Base-by-base conservation (phyloP, 2,888 invertebrate genomes). In the Baccha elongata region DNA sequence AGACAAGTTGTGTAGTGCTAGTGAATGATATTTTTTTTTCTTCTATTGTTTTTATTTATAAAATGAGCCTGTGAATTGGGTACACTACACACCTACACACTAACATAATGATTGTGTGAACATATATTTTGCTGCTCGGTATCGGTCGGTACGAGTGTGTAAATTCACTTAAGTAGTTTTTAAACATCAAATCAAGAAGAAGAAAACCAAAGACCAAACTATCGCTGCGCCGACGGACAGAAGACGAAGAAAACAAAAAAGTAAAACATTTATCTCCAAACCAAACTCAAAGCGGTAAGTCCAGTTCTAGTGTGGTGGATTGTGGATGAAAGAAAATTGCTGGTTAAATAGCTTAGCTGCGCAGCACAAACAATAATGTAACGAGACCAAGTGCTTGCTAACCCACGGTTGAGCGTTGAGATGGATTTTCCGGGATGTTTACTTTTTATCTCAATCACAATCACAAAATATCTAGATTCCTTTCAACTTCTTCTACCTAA, bases 251-350 rank as follows among this genome's bases (percentile, higher is more conserved):
- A 4, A 5, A 55, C n/a, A 48, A 42, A 37, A 52, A 40, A 68
- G 46, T 44, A 52, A 68, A 65, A 80, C 64, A 80, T 64, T 68
- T 74, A 58, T 58, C 40, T 58, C 58, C 35, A 55, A 55, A 55
- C 55, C 52, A 58, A 69, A 50, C 55, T 58, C 2, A 50, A 69
- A 69, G 58, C 75, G 80, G 80, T 80, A 75, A 80, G 80, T 74
- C 53, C 60, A 58, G 46, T 53, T 53, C 32, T 32, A 52, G 55
- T 40, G 23, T 15, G 15, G 58, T 40, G 40, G 58, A 58, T 58
- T 23, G 15, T 42, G 29, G 15, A 15, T 42, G 19, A 60, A 26
- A 32, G 60, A 60, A 44, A 60, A 60, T 60, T 44, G 42, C 60
- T 44, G 44, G 60, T 60, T 60, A 19, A 60, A 60, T 44, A 40